A percentile compares a stretch with the other conserved stretches of the same genome.
Evolutionary conservation across 2,113 vertebrate species (phyloP).

Genomic region (Muscicapa adusta): DNA sequence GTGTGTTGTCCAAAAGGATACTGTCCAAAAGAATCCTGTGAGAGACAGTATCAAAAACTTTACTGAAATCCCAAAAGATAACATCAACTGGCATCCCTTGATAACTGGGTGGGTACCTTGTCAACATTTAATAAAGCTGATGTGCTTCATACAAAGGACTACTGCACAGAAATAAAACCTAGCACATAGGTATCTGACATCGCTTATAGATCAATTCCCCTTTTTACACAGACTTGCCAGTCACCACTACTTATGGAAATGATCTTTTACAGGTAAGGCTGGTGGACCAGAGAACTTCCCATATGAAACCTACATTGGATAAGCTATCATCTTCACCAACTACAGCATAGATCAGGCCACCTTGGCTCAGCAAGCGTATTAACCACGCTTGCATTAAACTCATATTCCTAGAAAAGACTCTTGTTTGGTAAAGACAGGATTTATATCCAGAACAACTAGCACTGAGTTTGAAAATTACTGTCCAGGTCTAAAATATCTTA

Average conservation of each 20-base stretch:
- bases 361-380: background rate
- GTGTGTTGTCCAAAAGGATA: background rate
- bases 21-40: background rate
- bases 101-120: background rate
- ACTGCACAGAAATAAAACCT: background rate
- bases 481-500: background rate
- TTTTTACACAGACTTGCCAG: background rate
- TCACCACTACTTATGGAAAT: background rate
- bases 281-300: background rate
- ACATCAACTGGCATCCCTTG: background rate
- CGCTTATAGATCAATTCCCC: background rate
- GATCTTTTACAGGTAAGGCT: background rate
- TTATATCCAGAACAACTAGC: background rate
- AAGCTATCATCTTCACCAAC: background rate
- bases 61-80: background rate
- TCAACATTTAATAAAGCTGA: background rate
- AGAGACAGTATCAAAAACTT: background rate
- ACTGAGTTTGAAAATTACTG: background rate
- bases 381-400: background rate
- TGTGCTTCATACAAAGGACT: background rate
- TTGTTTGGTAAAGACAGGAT: background rate
- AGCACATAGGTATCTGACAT: background rate
- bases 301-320: background rate
- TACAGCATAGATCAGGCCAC: background rate
- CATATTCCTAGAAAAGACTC: background rate